A percentile compares a stretch with the other conserved stretches of the same genome.
These are phyloP conservation scores for Dicrurus megarhynchus DNA, from an alignment of 2,113 vertebrate genomes.

Conservation along the genomic window DNA sequence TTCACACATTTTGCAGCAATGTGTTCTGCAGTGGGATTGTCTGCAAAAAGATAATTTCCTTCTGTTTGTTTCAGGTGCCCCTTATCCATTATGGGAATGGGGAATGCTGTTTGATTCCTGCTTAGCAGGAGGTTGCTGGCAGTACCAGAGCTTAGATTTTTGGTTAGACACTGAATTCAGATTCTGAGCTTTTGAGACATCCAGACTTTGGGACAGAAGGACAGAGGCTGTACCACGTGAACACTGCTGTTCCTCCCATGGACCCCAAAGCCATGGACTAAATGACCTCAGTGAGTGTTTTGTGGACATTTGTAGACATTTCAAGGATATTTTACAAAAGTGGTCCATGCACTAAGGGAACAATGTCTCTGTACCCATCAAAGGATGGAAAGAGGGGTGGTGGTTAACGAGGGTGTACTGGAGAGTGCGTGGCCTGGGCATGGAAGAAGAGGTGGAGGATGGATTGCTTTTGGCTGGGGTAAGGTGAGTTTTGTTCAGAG, in stretches of 20 bases:
- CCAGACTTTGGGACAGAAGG: neutral
- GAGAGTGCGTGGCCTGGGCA: neutral
- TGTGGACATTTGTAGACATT: neutral
- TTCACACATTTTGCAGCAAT: neutral
- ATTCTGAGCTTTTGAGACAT: neutral
- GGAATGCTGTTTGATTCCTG: neutral
- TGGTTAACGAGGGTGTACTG: neutral
- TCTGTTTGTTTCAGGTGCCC: neutral
- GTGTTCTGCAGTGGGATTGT: neutral
- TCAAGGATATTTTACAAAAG: neutral
- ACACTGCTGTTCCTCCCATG: neutral
- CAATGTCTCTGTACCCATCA: neutral
- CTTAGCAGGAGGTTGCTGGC: neutral
- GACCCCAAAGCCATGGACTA: neutral
- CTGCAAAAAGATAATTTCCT: neutral
- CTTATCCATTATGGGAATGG: neutral
- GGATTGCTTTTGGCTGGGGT: neutral
- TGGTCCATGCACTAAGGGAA: neutral
- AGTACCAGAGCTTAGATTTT: neutral
- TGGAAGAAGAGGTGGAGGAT: neutral
- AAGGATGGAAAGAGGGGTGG: neutral
- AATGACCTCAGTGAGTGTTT: neutral
- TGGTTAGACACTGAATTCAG: neutral
- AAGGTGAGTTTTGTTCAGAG: neutral
- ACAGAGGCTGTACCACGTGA: neutral